phyloP scores from a whole-genome alignment of 1,140 invertebrate genomes.

The Aethina tumida region DNA sequence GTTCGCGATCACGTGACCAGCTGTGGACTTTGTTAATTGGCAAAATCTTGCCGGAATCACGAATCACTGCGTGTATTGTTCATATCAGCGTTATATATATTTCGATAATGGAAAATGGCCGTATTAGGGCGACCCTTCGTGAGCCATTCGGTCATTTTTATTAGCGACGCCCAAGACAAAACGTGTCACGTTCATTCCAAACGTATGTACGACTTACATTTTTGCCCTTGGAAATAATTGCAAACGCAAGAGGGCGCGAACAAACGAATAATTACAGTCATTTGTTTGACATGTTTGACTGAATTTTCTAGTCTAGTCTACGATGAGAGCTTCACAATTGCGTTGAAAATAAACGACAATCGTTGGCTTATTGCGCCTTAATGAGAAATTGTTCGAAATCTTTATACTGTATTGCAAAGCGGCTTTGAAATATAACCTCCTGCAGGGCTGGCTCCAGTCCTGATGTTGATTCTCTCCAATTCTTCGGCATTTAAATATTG shows the following conservation, averaged over 20 bases:
- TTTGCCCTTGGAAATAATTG: constrained; percentile 3
- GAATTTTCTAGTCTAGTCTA: constrained; percentile 16
- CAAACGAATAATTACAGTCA: constrained; percentile 18
- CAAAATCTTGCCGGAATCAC: too few relatives aligned
- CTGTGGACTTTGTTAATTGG: too few relatives aligned
- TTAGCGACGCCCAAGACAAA: too few relatives aligned
- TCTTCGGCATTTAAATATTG: too few relatives aligned
- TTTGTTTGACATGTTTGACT: constrained; percentile 29
- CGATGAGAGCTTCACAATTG: constrained; percentile 30
- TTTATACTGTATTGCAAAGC: constrained; percentile 23
- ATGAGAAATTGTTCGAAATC: constrained; percentile 34
- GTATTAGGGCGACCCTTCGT: too few relatives aligned
- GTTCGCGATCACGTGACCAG: too few relatives aligned
- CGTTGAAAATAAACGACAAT: constrained; percentile 33
- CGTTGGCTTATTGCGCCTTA: constrained; percentile 31
- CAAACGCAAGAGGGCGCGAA: constrained; percentile 1
- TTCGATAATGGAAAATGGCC: too few relatives aligned
- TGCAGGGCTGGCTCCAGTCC: not conserved
- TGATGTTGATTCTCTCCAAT: not conserved
- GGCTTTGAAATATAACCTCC: constrained; percentile 21
- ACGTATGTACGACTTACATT: too few relatives aligned
- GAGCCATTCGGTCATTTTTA: too few relatives aligned
- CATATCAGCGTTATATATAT: too few relatives aligned
- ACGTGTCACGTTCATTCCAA: too few relatives aligned
- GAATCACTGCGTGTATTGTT: too few relatives aligned